Base-by-base conservation (phyloP, 2,888 invertebrate species). In the Acleris holmiana region DNA sequence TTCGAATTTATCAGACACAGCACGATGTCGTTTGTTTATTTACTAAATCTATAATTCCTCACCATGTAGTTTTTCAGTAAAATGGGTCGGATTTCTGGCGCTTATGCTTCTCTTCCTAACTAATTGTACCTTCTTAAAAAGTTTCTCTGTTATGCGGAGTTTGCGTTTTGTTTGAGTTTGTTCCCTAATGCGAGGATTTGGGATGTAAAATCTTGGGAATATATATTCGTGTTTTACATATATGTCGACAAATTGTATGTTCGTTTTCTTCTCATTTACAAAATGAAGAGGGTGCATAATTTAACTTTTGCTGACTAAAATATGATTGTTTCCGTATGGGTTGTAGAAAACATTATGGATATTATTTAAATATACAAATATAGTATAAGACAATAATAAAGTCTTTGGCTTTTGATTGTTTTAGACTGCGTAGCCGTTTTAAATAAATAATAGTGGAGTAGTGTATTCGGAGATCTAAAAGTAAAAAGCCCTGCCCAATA, bases 41-140 rank as follows among this genome's bases (percentile, higher is more conserved):
- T 4, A 35, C 13, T n/a, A n/a, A 29, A 29, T 8, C 8, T 29
- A 3, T 29, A 29, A 29, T 35, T 35, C 35, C 3, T 35, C 13
- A 4, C 13, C 4, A 13, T 13, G 35, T 13, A 35, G 41, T 48
- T 58, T 54, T 53, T 40, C 25, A 3, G 58, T 25, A 53, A 58
- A 41, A 47, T 59, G 25, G 53, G 58, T 18, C 17, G 51, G 53
- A 54, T 48, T 58, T 58, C 54, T 18, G 47, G 47, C 19, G n/a
- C 40, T 58, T 53, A 40, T 29, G 25, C 18, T 19, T 54, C 53
- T 29, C 29, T 41, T 40, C 15, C 23, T 3, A 17, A 23, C 46
- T 46, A 63, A 57, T 57, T 58, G 47, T 29, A 44, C 25, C 51
- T 48, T 19, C 35, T 23, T 41, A 25, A 51, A 57, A 58, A 54